Evolutionary conservation across 2,888 invertebrate genomes (phyloP).

Genomic region (Agriotes lineatus): DNA sequence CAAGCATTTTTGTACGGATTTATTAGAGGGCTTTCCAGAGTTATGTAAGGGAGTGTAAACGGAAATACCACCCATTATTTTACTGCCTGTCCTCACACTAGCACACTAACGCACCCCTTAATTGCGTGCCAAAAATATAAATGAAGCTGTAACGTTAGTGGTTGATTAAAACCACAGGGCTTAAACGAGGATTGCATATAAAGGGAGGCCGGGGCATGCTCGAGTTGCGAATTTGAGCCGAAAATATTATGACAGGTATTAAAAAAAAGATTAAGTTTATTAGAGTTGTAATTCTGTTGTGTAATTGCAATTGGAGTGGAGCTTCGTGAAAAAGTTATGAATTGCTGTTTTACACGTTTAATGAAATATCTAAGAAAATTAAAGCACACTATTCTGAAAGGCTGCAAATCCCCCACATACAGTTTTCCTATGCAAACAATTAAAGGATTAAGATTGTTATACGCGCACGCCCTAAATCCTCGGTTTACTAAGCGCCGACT

Average conservation of each 20-base stretch:
- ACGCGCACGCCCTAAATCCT: too few relatives aligned
- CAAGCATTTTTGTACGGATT: slow-evolving; percentile 17
- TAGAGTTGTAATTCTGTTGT: too few relatives aligned
- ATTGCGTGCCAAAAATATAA: slow-evolving; percentile 45
- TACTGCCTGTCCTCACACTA: slow-evolving; percentile 38
- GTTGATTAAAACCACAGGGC: slow-evolving; percentile 43
- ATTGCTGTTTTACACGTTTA: too few relatives aligned
- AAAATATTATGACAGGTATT: background rate
- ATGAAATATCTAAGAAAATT: too few relatives aligned
- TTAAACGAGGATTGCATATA: slow-evolving; percentile 37
- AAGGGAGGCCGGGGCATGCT: slow-evolving; percentile 2
- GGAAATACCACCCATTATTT: slow-evolving; percentile 39
- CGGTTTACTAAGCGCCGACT: too few relatives aligned
- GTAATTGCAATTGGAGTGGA: too few relatives aligned
- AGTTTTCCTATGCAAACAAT: too few relatives aligned
- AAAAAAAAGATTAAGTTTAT: background rate
- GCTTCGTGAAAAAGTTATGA: too few relatives aligned
- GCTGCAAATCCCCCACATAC: too few relatives aligned
- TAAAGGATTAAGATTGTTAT: too few relatives aligned
- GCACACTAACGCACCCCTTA: slow-evolving; percentile 35
- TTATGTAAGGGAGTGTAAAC: slow-evolving; percentile 29
- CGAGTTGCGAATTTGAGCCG: background rate
- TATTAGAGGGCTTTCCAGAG: slow-evolving; percentile 6
- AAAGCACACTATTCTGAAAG: too few relatives aligned
- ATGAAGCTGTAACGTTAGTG: slow-evolving; percentile 43